phyloP scores from a whole-genome alignment of 2,797 vertebrate species.

The Chloroceryle inda region DNA sequence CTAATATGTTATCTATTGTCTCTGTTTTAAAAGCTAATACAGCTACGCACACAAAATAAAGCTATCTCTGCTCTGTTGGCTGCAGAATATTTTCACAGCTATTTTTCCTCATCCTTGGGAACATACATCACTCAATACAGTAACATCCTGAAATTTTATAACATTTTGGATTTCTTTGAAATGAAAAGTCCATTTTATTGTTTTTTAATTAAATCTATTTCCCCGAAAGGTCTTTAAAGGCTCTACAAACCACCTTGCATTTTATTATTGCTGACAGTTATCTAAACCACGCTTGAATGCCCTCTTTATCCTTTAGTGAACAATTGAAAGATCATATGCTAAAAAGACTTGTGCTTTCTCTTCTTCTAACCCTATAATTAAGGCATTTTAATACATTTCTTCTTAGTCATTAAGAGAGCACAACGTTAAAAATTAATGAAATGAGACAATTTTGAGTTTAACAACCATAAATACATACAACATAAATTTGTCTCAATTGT shows the following conservation, averaged over 20 bases:
- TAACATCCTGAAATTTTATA: constrained; percentile 74
- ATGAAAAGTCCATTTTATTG: constrained; percentile 75
- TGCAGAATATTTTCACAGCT: constrained; percentile 36
- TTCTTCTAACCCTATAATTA: constrained; percentile 81
- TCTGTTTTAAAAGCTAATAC: not conserved
- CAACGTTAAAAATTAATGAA: constrained; percentile 80
- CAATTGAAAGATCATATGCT: constrained; percentile 83
- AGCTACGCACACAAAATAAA: constrained; percentile 20
- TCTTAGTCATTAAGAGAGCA: constrained; percentile 75
- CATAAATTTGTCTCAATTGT: constrained; percentile 70
- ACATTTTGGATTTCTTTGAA: constrained; percentile 77
- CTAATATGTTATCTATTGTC: not conserved
- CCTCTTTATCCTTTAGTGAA: constrained; percentile 82
- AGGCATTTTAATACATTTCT: constrained; percentile 78
- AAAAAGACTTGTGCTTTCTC: constrained; percentile 78
- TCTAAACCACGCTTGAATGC: constrained; percentile 81
- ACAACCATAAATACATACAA: constrained; percentile 75
- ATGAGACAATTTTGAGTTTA: constrained; percentile 80
- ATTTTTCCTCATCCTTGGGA: constrained; percentile 47
- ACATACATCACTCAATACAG: constrained; percentile 42
- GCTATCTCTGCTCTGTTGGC: not conserved
- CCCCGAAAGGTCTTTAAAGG: constrained; percentile 75
- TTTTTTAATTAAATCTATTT: constrained; percentile 84
- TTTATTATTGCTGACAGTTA: constrained; percentile 82
- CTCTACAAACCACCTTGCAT: constrained; percentile 76